These are phyloP conservation scores for Papilio helenus DNA, from an alignment of 1,140 invertebrate genomes.

Conservation along the genomic window DNA sequence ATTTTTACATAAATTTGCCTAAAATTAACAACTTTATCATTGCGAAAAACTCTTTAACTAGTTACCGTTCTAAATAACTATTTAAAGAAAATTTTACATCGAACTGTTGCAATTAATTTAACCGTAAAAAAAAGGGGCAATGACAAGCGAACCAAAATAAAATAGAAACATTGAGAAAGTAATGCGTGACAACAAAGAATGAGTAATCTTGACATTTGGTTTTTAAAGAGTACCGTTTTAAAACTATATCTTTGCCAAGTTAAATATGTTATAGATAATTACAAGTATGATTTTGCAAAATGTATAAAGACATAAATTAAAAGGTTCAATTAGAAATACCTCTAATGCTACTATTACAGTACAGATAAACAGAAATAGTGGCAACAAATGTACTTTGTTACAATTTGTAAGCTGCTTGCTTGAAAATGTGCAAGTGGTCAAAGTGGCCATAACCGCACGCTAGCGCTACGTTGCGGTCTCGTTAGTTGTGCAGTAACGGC, in stretches of 20 bases:
- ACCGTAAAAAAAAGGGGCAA: conserved; percentile 38
- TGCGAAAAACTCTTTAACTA: not conserved
- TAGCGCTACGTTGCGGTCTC: conserved; percentile 18
- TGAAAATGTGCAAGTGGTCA: not conserved
- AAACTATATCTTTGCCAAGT: not conserved
- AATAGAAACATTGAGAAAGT: conserved; percentile 44
- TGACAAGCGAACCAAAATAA: conserved; percentile 23
- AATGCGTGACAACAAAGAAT: conserved; percentile 46
- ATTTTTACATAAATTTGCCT: conserved; percentile 11
- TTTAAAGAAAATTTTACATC: not conserved
- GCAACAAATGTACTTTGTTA: not conserved
- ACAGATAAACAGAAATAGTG: not conserved
- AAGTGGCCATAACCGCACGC: conserved; percentile 15
- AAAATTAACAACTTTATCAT: conserved; percentile 12
- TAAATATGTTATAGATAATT: no score
- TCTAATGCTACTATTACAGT: not conserved
- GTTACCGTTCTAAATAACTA: not conserved
- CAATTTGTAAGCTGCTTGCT: not conserved
- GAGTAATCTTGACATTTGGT: not conserved
- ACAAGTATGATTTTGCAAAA: no score
- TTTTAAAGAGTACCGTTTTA: conserved; percentile 3
- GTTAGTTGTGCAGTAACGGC: conserved; percentile 22
- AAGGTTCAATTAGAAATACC: no score
- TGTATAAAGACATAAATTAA: no score
- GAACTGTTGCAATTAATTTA: not conserved